Conservation (phyloP, 2,797 vertebrate genomes). For the Synanceia verrucosa region DNA sequence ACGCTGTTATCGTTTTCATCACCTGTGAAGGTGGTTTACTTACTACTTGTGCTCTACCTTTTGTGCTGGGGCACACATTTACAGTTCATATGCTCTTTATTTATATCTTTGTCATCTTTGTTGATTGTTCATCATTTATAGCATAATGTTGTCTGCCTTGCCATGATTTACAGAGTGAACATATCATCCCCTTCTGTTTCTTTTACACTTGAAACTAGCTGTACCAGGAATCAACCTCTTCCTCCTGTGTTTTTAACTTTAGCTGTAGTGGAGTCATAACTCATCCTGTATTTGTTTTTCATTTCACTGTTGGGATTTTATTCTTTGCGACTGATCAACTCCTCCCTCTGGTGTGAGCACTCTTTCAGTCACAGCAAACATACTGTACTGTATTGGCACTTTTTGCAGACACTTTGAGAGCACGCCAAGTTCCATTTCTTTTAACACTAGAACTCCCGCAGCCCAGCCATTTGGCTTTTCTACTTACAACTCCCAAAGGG, state of each 20-base stretch:
- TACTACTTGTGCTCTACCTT: neutral
- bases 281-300: conserved; percentile 24
- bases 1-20: neutral
- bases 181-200: neutral
- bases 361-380: conserved; percentile 23
- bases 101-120: neutral
- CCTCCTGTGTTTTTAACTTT: conserved; percentile 17
- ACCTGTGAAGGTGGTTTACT: neutral
- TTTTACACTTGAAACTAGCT: neutral
- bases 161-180: neutral
- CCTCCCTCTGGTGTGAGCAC: conserved; percentile 6
- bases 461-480: too few species aligned
- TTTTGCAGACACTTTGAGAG: conserved; percentile 21
- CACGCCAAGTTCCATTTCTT: neutral
- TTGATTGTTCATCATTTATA: neutral
- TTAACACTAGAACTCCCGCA: too few species aligned
- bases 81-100: neutral
- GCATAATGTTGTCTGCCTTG: neutral
- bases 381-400: conserved; percentile 27
- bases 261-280: conserved; percentile 7
- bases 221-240: neutral
- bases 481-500: too few species aligned
- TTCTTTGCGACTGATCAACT: conserved; percentile 19
- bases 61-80: neutral
- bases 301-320: conserved; percentile 29